A percentile compares a stretch with the other conserved stretches of the same genome.
phyloP scores from a whole-genome alignment of 2,888 invertebrate species.

The Lymantria dispar region DNA sequence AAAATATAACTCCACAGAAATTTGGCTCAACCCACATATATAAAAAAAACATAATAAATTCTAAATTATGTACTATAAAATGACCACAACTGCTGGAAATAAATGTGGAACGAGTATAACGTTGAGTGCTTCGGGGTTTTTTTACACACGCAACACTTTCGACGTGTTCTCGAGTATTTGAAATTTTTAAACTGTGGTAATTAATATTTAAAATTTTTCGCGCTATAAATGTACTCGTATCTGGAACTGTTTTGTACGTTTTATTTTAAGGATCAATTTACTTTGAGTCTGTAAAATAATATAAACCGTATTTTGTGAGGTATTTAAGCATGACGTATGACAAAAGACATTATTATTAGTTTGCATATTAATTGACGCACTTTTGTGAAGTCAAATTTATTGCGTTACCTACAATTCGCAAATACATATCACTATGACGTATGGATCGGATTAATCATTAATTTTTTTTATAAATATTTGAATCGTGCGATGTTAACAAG shows the following conservation, averaged over 20 bases:
- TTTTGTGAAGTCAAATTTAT: too few species aligned
- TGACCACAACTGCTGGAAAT: conserved; percentile 48
- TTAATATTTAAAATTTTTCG: neutral
- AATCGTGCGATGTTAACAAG: too few species aligned
- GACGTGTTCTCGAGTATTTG: neutral
- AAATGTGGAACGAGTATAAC: conserved; percentile 19
- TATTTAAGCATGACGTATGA: too few species aligned
- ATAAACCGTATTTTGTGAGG: too few species aligned
- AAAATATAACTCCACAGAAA: conserved; percentile 34
- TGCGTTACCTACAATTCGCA: too few species aligned
- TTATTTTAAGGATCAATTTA: neutral
- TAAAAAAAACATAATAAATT: conserved; percentile 60
- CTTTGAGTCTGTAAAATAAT: neutral
- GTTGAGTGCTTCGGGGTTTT: conserved; percentile 20
- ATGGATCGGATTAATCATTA: too few species aligned
- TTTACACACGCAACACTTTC: conserved; percentile 30
- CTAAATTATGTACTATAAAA: conserved; percentile 55
- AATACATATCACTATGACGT: too few species aligned
- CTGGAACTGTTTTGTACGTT: neutral
- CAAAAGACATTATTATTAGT: too few species aligned
- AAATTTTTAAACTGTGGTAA: neutral
- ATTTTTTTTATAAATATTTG: too few species aligned
- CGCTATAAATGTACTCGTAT: neutral
- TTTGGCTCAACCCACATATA: conserved; percentile 60
- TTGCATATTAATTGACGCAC: too few species aligned